Evolutionary conservation across 1,140 invertebrate species (phyloP).

Genomic region (Drosophila bocqueti): DNA sequence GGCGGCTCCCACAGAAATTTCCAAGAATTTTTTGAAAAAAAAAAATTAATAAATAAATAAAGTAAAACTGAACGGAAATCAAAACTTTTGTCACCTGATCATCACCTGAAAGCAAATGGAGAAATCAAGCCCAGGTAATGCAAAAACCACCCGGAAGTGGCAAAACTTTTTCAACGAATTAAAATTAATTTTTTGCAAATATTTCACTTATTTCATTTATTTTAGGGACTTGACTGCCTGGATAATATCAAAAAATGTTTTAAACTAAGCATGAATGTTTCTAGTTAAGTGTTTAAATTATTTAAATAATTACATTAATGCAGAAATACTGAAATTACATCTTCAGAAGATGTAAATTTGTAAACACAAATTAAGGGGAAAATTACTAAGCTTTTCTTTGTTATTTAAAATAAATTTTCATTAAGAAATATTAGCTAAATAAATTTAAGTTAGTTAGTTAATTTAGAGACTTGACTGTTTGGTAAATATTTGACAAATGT

Average conservation of each 20-base stretch:
- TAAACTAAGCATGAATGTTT: too few relatives aligned
- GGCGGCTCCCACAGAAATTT: constrained; percentile 17
- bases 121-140: neutral
- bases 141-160: neutral
- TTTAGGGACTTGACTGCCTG: neutral
- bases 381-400: too few relatives aligned
- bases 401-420: too few relatives aligned
- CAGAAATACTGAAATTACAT: too few relatives aligned
- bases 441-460: too few relatives aligned
- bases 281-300: neutral
- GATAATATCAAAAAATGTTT: too few relatives aligned
- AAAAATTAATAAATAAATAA: neutral
- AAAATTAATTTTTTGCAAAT: neutral
- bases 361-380: too few relatives aligned
- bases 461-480: neutral
- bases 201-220: neutral
- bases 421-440: too few relatives aligned
- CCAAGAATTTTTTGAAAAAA: constrained; percentile 8
- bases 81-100: constrained; percentile 19
- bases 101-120: constrained; percentile 3
- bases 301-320: neutral
- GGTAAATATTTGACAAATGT: too few relatives aligned
- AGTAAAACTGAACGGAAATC: constrained; percentile 9
- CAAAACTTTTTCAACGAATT: neutral
- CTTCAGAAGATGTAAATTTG: too few relatives aligned